Evolutionary conservation across 2,113 vertebrate species (phyloP), one percentile per base, ranked within the genome.

Genomic region (Fregata magnificens): DNA sequence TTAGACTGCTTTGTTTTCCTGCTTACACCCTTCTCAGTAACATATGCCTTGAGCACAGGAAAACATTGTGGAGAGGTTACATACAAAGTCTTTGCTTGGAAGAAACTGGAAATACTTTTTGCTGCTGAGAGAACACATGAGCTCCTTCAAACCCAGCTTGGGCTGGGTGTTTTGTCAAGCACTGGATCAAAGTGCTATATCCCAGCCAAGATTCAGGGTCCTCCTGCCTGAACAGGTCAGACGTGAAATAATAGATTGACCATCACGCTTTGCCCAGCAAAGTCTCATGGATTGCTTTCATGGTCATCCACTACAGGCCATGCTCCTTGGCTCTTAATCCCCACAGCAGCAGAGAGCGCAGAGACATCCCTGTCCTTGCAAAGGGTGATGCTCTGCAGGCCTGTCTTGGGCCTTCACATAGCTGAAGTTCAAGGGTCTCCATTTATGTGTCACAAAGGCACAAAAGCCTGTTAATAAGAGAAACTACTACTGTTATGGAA

Each of bases 171-270:
- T 87, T 85, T 58, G 53, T 59, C 47, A 85, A 74, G 24, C 24
- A 32, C 21, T 69, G 31, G 44, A 36, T 38, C 44, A 10, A 78
- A 76, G 32, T 53, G 22, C 13, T 42, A 12, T 3, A 81, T 34
- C 9, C 13, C 25, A 82, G 55, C 5, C n/a, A 82, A 45, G 17
- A 71, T 21, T 61, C 44, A 58, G 44, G 21, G 8, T 56, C 44
- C 76, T 49, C 69, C n/a, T 32, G 15, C 20, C 25, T 21, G 13
- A 67, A 25, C 34, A 74, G 22, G 29, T 34, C 34, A 84, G 40
- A 29, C 66, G 47, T 36, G 40, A 71, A 69, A 26, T 31, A 28
- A 58, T 0, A 44, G 34, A 36, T 0, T 34, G 55, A 15, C 10
- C n/a, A 29, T 0, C 0, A 16, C 16, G 47, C 19, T 80, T 62